These are phyloP conservation scores for Sander vitreus DNA, from an alignment of 2,113 vertebrate genomes.

Conservation along the genomic window DNA sequence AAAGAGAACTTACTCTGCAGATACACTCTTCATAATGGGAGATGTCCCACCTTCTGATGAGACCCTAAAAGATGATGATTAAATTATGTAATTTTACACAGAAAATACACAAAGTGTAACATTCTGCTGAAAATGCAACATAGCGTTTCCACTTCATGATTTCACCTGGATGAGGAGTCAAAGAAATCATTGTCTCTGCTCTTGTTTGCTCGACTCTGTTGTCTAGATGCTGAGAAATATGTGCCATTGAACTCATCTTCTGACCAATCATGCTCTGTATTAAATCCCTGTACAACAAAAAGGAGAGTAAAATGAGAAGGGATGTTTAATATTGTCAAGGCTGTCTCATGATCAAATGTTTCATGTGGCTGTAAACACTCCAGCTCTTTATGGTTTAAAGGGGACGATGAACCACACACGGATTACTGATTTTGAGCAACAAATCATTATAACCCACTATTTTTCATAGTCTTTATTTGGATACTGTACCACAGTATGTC, in stretches of 20 bases:
- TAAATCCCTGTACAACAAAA: slow-evolving; percentile 66
- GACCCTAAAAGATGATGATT: slow-evolving; percentile 53
- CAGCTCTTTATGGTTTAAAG: background rate
- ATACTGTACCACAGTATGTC: background rate
- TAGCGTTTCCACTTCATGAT: background rate
- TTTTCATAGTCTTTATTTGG: background rate
- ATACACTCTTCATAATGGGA: slow-evolving; percentile 71
- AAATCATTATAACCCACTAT: background rate
- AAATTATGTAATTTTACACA: background rate
- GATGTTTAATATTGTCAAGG: background rate
- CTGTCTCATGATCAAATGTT: slow-evolving; percentile 3
- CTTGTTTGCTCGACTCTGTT: slow-evolving; percentile 44
- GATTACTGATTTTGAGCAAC: slow-evolving; percentile 10
- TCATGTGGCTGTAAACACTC: background rate
- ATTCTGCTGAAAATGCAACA: background rate
- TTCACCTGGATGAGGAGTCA: slow-evolving; percentile 82
- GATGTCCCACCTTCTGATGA: slow-evolving; percentile 68
- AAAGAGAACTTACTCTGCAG: slow-evolving; percentile 86
- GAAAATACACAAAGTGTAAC: background rate
- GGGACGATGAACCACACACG: background rate
- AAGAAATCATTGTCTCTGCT: slow-evolving; percentile 47
- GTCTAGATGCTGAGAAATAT: slow-evolving; percentile 50
- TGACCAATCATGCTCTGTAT: slow-evolving; percentile 69
- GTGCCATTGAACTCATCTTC: slow-evolving; percentile 67
- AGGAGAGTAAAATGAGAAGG: background rate